phyloP scores from a whole-genome alignment of 2,113 vertebrate genomes.

The Sorex fumeus region DNA sequence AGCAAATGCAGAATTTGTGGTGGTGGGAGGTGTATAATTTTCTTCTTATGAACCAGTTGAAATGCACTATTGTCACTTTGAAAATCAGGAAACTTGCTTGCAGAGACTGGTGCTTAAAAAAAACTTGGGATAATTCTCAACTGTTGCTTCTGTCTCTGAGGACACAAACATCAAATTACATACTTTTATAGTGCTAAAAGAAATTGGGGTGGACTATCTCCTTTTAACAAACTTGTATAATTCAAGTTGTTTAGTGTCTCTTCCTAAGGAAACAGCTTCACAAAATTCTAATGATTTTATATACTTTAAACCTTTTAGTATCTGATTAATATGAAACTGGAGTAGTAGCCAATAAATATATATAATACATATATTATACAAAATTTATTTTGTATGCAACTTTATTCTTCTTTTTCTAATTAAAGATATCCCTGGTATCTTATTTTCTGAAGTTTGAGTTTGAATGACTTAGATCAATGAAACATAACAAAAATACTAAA shows the following conservation, averaged over 20 bases:
- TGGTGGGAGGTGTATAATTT: background rate
- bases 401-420: conserved; percentile 10
- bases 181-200: background rate
- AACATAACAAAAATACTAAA: background rate
- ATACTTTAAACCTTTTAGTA: background rate
- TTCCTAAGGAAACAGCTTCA: conserved; percentile 12
- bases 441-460: background rate
- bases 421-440: background rate
- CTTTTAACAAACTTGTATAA: background rate
- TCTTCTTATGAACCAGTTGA: conserved; percentile 1
- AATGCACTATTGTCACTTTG: background rate
- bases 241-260: background rate
- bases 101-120: background rate
- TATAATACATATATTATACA: background rate
- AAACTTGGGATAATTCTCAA: background rate
- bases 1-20: background rate
- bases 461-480: background rate
- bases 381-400: background rate
- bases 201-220: background rate
- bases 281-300: background rate
- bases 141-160: background rate
- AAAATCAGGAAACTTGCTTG: background rate
- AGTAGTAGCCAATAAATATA: background rate
- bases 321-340: background rate
- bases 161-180: background rate